Evolutionary conservation across 2,888 invertebrate species (phyloP), one percentile per base, ranked within the genome.

Genomic region (Nowickia ferox): DNA sequence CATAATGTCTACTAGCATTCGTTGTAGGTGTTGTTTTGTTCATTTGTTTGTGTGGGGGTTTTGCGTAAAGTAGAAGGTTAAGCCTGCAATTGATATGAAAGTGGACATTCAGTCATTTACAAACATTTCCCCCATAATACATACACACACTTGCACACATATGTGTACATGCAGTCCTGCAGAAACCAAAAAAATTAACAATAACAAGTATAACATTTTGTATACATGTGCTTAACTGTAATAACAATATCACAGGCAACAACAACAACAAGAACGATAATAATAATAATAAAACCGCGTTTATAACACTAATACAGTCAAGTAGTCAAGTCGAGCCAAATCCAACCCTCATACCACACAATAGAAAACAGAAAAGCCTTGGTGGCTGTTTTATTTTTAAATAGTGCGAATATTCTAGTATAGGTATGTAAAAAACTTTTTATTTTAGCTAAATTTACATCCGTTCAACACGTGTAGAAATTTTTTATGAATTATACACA

Each of bases 1-100:
- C 61, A 84, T 71, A 66, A 69, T 53, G 9, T 68, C 40, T 68
- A 11, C 10, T 38, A n/a, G 15, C 53, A 57, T 40, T 30, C 46
- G 57, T 46, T 9, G 51, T 19, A 19, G 65, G 61, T 55, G 63
- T 13, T 63, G 74, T 75, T n/a, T 51, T 19, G 59, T 15, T 19
- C 19, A 76, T 74, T 11, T n/a, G 66, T 4, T 30, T 72, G 63
- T 68, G 63, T 38, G 66, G 55, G 40, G 42, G 9, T 40, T 65
- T 65, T 44, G 42, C 30, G 30, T 46, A 75, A 71, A 71, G 68
- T 42, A 66, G 79, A 79, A 86, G 81, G 86, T 82, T 84, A 87
- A 87, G 88, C 84, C 88, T 88, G 88, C 87, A 87, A 87, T 87
- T 88, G 87, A 88, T 88, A 87, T 88, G 87, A 84, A 87, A 87